These are phyloP conservation scores for Wiebesia pumilae DNA, from an alignment of 1,140 invertebrate genomes.

Conservation along the genomic window DNA sequence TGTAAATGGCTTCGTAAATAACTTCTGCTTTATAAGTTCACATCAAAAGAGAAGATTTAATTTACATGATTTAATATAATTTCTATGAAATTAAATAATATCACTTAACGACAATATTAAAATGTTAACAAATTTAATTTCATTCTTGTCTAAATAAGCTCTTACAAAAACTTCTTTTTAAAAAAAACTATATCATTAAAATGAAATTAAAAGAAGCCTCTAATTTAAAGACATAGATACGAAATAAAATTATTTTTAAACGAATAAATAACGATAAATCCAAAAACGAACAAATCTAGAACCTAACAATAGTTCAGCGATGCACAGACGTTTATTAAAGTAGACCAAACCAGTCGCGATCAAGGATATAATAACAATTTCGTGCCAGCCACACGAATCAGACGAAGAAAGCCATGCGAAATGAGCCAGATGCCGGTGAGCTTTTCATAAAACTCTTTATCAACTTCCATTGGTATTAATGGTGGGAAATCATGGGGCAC, in stretches of 20 bases:
- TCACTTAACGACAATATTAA: no score
- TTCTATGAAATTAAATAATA: no score
- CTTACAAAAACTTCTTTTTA: no score
- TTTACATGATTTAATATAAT: background rate
- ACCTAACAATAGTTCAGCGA: background rate
- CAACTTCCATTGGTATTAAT: background rate
- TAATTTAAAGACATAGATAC: no score
- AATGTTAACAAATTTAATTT: no score
- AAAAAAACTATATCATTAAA: no score
- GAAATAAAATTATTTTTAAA: background rate
- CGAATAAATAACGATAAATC: no score
- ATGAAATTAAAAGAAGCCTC: no score
- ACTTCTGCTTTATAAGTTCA: background rate
- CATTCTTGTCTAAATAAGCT: no score
- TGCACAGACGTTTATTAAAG: background rate
- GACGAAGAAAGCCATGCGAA: background rate
- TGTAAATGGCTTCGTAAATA: background rate
- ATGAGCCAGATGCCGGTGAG: background rate
- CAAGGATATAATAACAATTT: background rate
- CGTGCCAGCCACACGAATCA: background rate
- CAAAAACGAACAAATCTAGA: background rate
- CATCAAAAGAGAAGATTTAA: background rate
- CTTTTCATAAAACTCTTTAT: background rate
- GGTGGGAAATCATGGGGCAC: slow-evolving; percentile 17
- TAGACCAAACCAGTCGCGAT: background rate